These are phyloP conservation scores for Copidosoma floridanum DNA, from an alignment of 1,140 invertebrate genomes.

Conservation along the genomic window DNA sequence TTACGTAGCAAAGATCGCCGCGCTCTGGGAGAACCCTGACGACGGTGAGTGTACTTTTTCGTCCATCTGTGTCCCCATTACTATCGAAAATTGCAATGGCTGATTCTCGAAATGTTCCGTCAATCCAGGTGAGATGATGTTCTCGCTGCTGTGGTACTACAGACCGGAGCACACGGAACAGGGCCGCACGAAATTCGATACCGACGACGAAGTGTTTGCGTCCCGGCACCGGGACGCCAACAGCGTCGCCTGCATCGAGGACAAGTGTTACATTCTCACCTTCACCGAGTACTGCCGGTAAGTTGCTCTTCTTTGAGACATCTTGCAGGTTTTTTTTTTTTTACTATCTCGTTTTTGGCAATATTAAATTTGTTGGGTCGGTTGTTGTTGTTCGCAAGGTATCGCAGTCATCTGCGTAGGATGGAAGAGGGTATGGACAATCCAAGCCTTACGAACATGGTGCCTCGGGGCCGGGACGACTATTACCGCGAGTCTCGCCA, in stretches of 20 bases:
- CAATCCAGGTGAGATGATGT: conserved; percentile 89
- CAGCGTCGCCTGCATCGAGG: conserved; percentile 96
- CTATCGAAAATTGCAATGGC: too few relatives aligned
- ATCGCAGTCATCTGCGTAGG: conserved; percentile 64
- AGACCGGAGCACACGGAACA: conserved; percentile 94
- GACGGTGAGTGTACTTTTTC: conserved; percentile 68
- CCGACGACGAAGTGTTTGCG: conserved; percentile 90
- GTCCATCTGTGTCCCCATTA: too few relatives aligned
- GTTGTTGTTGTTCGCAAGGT: conserved; percentile 48
- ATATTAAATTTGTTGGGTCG: background rate
- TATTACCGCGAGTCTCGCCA: conserved; percentile 60
- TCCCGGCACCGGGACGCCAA: conserved; percentile 91
- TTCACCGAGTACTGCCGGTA: conserved; percentile 97
- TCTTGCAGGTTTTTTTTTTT: background rate
- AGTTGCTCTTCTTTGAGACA: conserved; percentile 26
- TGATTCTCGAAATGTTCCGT: too few relatives aligned
- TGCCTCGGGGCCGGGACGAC: conserved; percentile 58
- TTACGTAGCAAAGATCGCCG: conserved; percentile 90
- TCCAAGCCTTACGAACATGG: conserved; percentile 56
- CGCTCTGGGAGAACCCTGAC: conserved; percentile 91
- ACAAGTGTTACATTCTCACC: conserved; percentile 95
- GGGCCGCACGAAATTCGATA: conserved; percentile 74
- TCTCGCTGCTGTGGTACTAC: conserved; percentile 96
- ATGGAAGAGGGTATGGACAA: conserved; percentile 63
- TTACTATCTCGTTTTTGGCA: background rate